Evolutionary conservation across 2,888 invertebrate species (phyloP).

Genomic region (Hyposoter dolosus): DNA sequence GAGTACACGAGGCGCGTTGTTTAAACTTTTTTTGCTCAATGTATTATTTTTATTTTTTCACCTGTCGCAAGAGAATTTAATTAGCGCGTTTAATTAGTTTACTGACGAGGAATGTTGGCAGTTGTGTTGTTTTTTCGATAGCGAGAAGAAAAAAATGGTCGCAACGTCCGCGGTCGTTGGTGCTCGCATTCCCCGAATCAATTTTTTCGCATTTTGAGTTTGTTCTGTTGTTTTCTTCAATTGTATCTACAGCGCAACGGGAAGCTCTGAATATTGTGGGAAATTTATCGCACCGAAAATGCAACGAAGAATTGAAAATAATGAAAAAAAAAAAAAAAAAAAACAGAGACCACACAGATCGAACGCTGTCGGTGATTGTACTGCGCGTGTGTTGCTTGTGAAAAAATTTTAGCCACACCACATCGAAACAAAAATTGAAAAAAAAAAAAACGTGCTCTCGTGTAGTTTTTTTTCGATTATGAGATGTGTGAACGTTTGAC

Average conservation of each 20-base stretch:
- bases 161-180: slow-evolving; percentile 76
- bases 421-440: slow-evolving; percentile 79
- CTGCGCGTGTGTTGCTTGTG: slow-evolving; percentile 75
- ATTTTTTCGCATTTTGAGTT: background rate
- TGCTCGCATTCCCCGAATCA: slow-evolving; percentile 30
- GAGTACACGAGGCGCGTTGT: slow-evolving; percentile 42
- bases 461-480: slow-evolving; percentile 60
- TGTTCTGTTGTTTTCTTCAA: slow-evolving; percentile 37
- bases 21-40: background rate
- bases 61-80: slow-evolving; percentile 82
- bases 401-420: slow-evolving; percentile 83
- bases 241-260: background rate
- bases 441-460: slow-evolving; percentile 79
- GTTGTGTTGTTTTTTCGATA: no score
- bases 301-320: slow-evolving; percentile 15
- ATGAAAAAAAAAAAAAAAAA: slow-evolving; percentile 69
- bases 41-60: no score
- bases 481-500: slow-evolving; percentile 43
- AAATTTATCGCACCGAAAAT: slow-evolving; percentile 10
- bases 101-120: no score
- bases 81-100: slow-evolving; percentile 79
- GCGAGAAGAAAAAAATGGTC: slow-evolving; percentile 60
- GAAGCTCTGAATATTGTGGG: background rate
- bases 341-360: slow-evolving; percentile 70
- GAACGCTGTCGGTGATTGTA: slow-evolving; percentile 62